phyloP scores from a whole-genome alignment of 2,888 invertebrate genomes.

The Drosophila seclusa region DNA sequence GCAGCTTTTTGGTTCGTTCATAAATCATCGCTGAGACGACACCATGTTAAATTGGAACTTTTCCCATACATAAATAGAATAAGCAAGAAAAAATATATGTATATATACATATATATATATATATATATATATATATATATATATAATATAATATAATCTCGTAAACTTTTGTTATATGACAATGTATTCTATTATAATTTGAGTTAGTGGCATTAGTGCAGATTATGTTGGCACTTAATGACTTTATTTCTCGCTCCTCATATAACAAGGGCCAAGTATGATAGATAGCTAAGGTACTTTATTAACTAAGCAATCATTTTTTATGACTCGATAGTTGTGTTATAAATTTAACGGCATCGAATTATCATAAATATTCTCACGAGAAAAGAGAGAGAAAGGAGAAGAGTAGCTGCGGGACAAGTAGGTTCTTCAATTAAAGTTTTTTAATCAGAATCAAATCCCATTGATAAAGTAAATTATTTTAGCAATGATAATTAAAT shows the following conservation, averaged over 20 bases:
- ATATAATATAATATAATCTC: conserved; percentile 4
- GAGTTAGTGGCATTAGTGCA: conserved; percentile 8
- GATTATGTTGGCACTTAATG: conserved; percentile 13
- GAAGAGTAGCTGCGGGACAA: too few species aligned
- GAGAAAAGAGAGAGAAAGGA: background rate
- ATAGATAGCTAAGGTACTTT: background rate
- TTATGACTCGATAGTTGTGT: background rate
- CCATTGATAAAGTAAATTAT: background rate
- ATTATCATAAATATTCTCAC: too few species aligned
- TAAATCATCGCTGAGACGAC: conserved; percentile 81
- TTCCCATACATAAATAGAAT: conserved; percentile 79
- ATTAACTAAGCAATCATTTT: background rate
- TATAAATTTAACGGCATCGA: background rate
- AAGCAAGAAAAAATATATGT: conserved; percentile 36
- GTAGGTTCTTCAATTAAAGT: background rate
- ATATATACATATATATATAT: conserved; percentile 2
- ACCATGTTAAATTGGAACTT: conserved; percentile 82
- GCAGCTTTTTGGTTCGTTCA: conserved; percentile 67
- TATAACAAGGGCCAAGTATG: background rate
- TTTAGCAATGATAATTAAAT: background rate
- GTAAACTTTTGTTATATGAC: conserved; percentile 7
- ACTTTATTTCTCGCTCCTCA: background rate
- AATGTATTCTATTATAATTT: conserved; percentile 11
- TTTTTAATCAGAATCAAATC: background rate
- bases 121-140: conserved; percentile 4